Evolutionary conservation across 2,888 invertebrate species (phyloP).

Genomic region (Volucella bombylans): DNA sequence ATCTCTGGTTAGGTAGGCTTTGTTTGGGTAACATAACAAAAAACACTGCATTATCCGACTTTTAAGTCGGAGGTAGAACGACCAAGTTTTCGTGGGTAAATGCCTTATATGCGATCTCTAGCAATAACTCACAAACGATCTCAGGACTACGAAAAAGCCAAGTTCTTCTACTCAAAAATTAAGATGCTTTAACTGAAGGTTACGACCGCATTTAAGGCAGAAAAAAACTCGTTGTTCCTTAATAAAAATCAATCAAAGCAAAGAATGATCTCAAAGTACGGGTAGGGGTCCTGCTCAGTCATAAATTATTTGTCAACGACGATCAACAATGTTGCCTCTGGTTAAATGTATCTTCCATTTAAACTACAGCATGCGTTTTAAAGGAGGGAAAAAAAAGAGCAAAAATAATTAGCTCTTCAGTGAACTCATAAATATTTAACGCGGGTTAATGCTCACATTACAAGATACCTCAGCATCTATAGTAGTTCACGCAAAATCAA

Average conservation of each 20-base stretch:
- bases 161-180: too few species aligned
- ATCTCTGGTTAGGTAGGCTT: too few species aligned
- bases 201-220: background rate
- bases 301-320: conserved; percentile 64
- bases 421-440: conserved; percentile 73
- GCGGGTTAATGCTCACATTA: conserved; percentile 70
- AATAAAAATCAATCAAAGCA: too few species aligned
- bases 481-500: conserved; percentile 69
- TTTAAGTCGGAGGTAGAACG: too few species aligned
- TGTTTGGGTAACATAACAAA: too few species aligned
- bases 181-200: too few species aligned
- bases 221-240: too few species aligned
- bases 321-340: conserved; percentile 37
- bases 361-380: conserved; percentile 8
- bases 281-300: background rate
- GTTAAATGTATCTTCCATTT: conserved; percentile 3
- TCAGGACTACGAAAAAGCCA: too few species aligned
- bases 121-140: too few species aligned
- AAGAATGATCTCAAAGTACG: background rate
- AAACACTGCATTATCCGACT: too few species aligned
- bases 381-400: background rate
- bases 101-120: too few species aligned
- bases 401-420: conserved; percentile 70
- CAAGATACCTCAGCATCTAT: conserved; percentile 60
- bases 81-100: too few species aligned